Percentiles rank a stretch among this genome's conserved stretches.
These are phyloP conservation scores for Araneus ventricosus DNA, from an alignment of 1,140 invertebrate genomes.

Conservation along the genomic window DNA sequence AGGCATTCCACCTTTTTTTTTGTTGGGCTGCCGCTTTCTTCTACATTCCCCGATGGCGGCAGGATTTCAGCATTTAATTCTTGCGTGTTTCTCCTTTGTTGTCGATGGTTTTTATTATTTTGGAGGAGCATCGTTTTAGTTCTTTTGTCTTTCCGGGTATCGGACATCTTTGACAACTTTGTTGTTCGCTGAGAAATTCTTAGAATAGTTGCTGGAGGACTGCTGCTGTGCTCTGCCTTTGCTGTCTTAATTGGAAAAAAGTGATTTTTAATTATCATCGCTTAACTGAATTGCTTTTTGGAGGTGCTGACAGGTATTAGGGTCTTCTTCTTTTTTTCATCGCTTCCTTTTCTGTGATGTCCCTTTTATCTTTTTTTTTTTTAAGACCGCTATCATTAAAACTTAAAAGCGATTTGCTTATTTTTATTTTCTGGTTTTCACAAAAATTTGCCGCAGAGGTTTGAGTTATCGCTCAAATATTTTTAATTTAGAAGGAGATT, in stretches of 20 bases:
- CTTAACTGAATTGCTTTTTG: conserved; percentile 12
- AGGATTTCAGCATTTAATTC: conserved; percentile 55
- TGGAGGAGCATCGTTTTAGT: not conserved
- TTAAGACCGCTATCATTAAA: not conserved
- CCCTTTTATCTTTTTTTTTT: not conserved
- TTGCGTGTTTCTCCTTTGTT: conserved; percentile 24
- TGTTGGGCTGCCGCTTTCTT: not conserved
- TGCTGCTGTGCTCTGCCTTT: not conserved
- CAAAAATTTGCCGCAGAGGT: not conserved
- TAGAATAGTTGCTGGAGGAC: not conserved
- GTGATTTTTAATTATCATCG: conserved; percentile 1
- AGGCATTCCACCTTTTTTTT: conserved; percentile 1
- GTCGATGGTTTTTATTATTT: not conserved
- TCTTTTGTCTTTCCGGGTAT: not conserved
- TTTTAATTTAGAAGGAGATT: not conserved
- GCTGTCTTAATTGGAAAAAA: conserved; percentile 23
- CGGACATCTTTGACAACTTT: conserved; percentile 6
- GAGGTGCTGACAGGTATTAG: conserved; percentile 20
- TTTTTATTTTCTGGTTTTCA: not conserved
- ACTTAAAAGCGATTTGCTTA: not conserved
- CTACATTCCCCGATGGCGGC: not conserved
- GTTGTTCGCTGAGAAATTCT: not conserved
- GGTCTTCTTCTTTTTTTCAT: not conserved
- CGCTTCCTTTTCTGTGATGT: not conserved
- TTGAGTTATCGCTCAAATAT: not conserved